These are phyloP conservation scores for Lipotes vexillifer DNA, from an alignment of 2,113 vertebrate genomes.

Conservation along the genomic window DNA sequence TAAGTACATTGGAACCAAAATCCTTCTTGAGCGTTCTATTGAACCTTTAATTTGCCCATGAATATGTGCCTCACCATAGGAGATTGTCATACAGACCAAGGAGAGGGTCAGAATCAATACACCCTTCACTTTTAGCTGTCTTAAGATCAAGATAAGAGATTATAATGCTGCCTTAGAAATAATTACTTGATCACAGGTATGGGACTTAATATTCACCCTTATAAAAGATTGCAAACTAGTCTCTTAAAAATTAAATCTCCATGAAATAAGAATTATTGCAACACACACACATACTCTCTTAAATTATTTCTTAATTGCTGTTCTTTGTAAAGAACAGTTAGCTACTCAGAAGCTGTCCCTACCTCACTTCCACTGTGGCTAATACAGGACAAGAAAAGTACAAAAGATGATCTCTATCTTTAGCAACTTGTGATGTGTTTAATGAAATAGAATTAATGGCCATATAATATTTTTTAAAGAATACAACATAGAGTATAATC, in stretches of 20 bases:
- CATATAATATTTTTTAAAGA: neutral
- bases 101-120: neutral
- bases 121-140: neutral
- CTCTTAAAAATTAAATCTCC: neutral
- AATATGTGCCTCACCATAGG: neutral
- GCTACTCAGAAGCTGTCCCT: neutral
- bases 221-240: neutral
- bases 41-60: neutral
- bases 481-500: neutral
- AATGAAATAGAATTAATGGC: conserved; percentile 6
- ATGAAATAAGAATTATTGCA: neutral
- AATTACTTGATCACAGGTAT: neutral
- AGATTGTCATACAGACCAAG: neutral
- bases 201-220: neutral
- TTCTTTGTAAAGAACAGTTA: neutral
- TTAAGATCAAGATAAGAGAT: neutral
- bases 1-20: neutral
- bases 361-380: neutral
- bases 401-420: neutral
- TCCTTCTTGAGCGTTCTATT: neutral
- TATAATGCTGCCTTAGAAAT: neutral
- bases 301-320: conserved; percentile 12
- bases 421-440: neutral
- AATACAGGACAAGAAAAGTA: neutral
- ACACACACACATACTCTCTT: neutral